Conservation (phyloP, 2,888 invertebrate genomes). For the Yponomeuta evonymella region DNA sequence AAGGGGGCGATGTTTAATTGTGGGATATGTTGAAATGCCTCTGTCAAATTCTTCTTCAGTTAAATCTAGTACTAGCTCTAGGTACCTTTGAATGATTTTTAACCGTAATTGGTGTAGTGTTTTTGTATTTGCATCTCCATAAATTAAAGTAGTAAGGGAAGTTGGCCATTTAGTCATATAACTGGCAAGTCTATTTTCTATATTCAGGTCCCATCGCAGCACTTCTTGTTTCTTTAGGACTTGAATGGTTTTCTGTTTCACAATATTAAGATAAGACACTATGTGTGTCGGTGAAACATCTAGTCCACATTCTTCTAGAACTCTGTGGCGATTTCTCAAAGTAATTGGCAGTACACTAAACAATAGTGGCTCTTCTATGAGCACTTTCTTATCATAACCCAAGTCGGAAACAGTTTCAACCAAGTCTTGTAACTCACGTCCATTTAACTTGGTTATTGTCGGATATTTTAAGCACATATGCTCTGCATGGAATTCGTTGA, state of each 20-base stretch:
- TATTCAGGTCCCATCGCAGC: conserved; percentile 41
- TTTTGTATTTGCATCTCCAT: conserved; percentile 45
- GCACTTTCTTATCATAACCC: conserved; percentile 40
- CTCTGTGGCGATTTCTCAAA: conserved; percentile 49
- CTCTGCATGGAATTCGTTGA: conserved; percentile 46
- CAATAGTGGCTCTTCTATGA: conserved; percentile 48
- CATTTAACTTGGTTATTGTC: conserved; percentile 42
- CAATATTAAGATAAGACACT: conserved; percentile 43
- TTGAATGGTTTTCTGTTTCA: conserved; percentile 49
- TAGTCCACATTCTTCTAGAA: conserved; percentile 60
- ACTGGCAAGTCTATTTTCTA: conserved; percentile 61
- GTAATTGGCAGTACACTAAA: conserved; percentile 56
- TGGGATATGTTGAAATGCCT: conserved; percentile 60
- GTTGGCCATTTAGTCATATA: conserved; percentile 69
- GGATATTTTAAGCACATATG: conserved; percentile 54
- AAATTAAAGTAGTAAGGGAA: conserved; percentile 56
- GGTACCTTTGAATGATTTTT: conserved; percentile 62
- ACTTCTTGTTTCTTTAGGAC: conserved; percentile 43
- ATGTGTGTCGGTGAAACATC: conserved; percentile 38
- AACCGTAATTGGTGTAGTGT: conserved; percentile 50
- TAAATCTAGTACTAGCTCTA: conserved; percentile 59
- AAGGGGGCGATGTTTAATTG: conserved; percentile 63
- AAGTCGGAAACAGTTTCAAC: conserved; percentile 43
- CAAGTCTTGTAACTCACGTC: conserved; percentile 36
- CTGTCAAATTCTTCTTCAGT: conserved; percentile 52